phyloP scores from a whole-genome alignment of 2,888 invertebrate species.

The Prosapia bicincta region DNA sequence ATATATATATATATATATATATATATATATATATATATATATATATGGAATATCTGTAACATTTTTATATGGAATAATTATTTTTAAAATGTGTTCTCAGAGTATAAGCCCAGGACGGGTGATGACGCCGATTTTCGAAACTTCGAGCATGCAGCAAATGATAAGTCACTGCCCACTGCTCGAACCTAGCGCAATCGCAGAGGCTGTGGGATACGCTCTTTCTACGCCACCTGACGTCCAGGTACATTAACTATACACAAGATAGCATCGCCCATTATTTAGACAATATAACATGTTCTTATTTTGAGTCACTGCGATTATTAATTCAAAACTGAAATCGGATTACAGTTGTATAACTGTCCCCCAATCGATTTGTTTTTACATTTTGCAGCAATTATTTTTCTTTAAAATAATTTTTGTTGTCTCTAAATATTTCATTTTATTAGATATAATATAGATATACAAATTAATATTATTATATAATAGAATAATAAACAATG shows the following conservation, averaged over 20 bases:
- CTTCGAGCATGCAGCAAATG: neutral
- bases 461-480: too few relatives aligned
- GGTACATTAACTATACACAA: neutral
- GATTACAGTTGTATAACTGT: neutral
- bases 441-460: too few relatives aligned
- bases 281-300: neutral
- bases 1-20: too few relatives aligned
- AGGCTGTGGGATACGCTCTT: constrained; percentile 23
- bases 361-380: neutral
- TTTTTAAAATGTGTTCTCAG: constrained; percentile 25
- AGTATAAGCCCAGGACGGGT: constrained; percentile 28
- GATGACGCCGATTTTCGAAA: constrained; percentile 5
- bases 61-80: too few relatives aligned
- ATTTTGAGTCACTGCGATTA: neutral
- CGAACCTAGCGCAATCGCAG: constrained; percentile 13
- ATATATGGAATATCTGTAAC: too few relatives aligned
- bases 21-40: too few relatives aligned
- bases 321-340: neutral
- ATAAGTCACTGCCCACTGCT: neutral
- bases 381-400: neutral
- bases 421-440: too few relatives aligned
- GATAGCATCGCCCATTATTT: too few relatives aligned
- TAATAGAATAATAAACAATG: too few relatives aligned
- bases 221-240: constrained; percentile 22
- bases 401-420: too few relatives aligned